Conservation (phyloP, 2,797 vertebrate genomes). For the Allobates femoralis region DNA sequence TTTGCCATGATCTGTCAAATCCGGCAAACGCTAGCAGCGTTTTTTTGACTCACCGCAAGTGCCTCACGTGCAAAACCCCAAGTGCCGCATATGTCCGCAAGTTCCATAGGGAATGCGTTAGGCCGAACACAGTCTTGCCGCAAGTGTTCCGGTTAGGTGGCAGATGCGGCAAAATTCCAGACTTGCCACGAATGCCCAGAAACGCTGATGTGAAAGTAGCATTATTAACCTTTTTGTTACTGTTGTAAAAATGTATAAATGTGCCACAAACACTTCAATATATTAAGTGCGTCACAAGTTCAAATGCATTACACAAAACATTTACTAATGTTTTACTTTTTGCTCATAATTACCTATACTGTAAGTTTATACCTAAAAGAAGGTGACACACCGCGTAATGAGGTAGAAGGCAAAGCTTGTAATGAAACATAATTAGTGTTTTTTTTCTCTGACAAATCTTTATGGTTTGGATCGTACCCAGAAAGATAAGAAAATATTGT, state of each 20-base stretch:
- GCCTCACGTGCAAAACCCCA: too few species aligned
- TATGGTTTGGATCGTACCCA: conserved; percentile 77
- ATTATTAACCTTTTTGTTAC: not conserved
- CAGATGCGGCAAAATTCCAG: too few species aligned
- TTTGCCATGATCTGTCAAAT: too few species aligned
- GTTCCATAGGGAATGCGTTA: too few species aligned
- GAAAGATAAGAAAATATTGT: conserved; percentile 82
- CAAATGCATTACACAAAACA: conserved; percentile 24
- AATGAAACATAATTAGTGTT: conserved; percentile 80
- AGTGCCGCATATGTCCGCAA: too few species aligned
- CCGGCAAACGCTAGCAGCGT: too few species aligned
- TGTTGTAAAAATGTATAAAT: not conserved
- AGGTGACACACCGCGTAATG: conserved; percentile 73
- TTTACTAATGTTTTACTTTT: conserved; percentile 30
- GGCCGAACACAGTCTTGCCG: too few species aligned
- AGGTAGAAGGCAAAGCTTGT: conserved; percentile 65
- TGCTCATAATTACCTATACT: conserved; percentile 11
- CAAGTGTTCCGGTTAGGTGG: too few species aligned
- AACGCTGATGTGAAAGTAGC: too few species aligned
- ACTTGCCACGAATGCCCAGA: too few species aligned
- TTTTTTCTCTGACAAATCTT: conserved; percentile 74
- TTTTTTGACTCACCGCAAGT: too few species aligned
- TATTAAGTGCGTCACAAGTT: not conserved
- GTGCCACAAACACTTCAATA: not conserved
- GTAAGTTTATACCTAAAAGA: conserved; percentile 66